These are phyloP conservation scores for Zoanthus solanderi DNA, from an alignment of 92 coral and sea anemone species.

Conservation along the genomic window DNA sequence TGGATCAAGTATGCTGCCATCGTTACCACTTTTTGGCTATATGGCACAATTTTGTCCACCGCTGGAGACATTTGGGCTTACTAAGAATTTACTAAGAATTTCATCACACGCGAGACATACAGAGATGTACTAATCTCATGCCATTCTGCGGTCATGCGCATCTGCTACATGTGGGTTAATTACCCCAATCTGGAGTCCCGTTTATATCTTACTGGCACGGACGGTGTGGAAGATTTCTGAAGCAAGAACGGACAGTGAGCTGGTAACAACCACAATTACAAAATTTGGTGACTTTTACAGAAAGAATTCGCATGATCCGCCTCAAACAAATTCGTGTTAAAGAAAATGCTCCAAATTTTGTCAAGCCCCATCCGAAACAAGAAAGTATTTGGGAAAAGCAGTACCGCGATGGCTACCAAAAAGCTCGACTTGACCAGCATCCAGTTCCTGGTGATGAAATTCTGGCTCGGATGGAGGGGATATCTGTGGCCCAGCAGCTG, in stretches of 20 bases:
- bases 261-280: slow-evolving; percentile 57
- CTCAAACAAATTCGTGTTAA: background rate
- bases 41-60: no score
- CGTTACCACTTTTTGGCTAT: no score
- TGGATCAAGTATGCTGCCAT: no score
- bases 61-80: no score
- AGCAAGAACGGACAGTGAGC: slow-evolving; percentile 40
- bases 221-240: slow-evolving; percentile 56
- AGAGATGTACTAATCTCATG: slow-evolving; percentile 47
- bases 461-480: slow-evolving; percentile 48
- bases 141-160: slow-evolving; percentile 61
- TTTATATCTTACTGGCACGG: slow-evolving; percentile 55
- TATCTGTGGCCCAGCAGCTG: slow-evolving; percentile 33
- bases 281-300: background rate
- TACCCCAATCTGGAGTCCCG: slow-evolving; percentile 49
- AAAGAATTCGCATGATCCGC: background rate
- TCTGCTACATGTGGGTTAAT: slow-evolving; percentile 63
- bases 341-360: slow-evolving; percentile 29
- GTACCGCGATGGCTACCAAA: background rate
- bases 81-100: slow-evolving; percentile 13
- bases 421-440: background rate
- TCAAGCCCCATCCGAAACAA: slow-evolving; percentile 43
- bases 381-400: slow-evolving; percentile 40
- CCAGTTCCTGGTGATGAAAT: slow-evolving; percentile 19
- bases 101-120: slow-evolving; percentile 46